A percentile compares a stretch with the other conserved stretches of the same genome.
These are phyloP conservation scores for Actinernus sp. DNA, from an alignment of 92 coral and sea anemone genomes.

Conservation along the genomic window DNA sequence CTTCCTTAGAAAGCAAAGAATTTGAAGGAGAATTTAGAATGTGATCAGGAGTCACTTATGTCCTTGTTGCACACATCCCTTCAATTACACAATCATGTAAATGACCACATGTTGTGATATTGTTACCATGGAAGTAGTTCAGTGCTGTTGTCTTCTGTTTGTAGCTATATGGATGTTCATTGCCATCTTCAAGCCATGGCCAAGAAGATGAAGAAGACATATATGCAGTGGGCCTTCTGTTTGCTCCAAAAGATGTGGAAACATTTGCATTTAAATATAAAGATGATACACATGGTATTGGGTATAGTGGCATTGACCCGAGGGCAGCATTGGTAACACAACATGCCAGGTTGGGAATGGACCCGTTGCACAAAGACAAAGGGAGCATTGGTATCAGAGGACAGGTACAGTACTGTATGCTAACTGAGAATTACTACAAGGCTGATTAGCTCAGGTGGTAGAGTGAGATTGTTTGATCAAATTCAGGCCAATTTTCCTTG, in stretches of 20 bases:
- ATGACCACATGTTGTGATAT: too few species aligned
- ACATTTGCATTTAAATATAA: constrained; percentile 72
- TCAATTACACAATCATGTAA: too few species aligned
- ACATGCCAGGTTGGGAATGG: constrained; percentile 53
- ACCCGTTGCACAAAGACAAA: constrained; percentile 28
- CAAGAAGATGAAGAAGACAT: constrained; percentile 79
- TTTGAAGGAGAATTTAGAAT: too few species aligned
- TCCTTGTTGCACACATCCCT: too few species aligned
- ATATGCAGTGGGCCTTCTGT: constrained; percentile 91
- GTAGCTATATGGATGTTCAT: constrained; percentile 93
- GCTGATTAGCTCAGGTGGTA: too few species aligned
- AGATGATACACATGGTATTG: constrained; percentile 93
- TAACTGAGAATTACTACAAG: too few species aligned
- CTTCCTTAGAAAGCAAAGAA: too few species aligned
- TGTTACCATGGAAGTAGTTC: not conserved
- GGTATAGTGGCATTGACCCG: constrained; percentile 89
- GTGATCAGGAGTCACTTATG: too few species aligned
- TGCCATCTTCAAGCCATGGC: constrained; percentile 31
- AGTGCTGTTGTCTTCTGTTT: too few species aligned
- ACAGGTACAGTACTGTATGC: too few species aligned
- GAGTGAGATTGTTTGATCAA: too few species aligned
- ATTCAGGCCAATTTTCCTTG: too few species aligned
- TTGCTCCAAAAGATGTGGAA: constrained; percentile 97
- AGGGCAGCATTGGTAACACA: constrained; percentile 51
- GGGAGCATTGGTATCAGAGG: constrained; percentile 82